Evolutionary conservation across 2,888 invertebrate species (phyloP).

Genomic region (Gasteruption jaculator): DNA sequence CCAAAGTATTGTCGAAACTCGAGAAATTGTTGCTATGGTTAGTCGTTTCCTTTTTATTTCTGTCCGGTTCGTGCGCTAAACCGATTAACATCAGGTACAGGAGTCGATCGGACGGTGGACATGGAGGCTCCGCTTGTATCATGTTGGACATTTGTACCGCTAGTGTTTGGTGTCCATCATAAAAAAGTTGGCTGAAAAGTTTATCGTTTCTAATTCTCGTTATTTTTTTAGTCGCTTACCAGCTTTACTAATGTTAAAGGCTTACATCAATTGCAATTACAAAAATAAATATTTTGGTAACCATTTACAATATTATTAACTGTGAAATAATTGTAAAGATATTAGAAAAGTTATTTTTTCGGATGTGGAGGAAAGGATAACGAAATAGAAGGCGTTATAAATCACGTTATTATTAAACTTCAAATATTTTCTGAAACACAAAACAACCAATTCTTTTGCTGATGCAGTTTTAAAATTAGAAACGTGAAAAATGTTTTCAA

Average conservation of each 20-base stretch:
- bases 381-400: too few species aligned
- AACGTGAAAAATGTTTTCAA: too few species aligned
- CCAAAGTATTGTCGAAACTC: constrained; percentile 62
- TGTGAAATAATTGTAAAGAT: constrained; percentile 8
- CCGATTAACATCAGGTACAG: constrained; percentile 83
- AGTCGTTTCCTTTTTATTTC: constrained; percentile 58
- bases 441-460: too few species aligned
- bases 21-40: constrained; percentile 57
- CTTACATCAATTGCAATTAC: too few species aligned
- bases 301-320: background rate
- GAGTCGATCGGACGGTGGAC: constrained; percentile 92
- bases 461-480: too few species aligned
- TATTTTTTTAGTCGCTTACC: constrained; percentile 1
- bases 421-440: too few species aligned
- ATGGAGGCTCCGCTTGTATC: constrained; percentile 88
- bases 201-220: constrained; percentile 7
- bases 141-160: constrained; percentile 80
- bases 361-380: too few species aligned
- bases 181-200: constrained; percentile 85
- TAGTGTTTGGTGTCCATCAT: constrained; percentile 94
- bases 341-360: constrained; percentile 6
- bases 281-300: too few species aligned
- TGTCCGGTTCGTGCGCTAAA: constrained; percentile 77
- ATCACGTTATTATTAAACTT: too few species aligned
- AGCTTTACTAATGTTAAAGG: background rate